A percentile compares a stretch with the other conserved stretches of the same genome.
Evolutionary conservation across 2,113 vertebrate genomes (phyloP).

Genomic region (Crotophaga sulcirostris): DNA sequence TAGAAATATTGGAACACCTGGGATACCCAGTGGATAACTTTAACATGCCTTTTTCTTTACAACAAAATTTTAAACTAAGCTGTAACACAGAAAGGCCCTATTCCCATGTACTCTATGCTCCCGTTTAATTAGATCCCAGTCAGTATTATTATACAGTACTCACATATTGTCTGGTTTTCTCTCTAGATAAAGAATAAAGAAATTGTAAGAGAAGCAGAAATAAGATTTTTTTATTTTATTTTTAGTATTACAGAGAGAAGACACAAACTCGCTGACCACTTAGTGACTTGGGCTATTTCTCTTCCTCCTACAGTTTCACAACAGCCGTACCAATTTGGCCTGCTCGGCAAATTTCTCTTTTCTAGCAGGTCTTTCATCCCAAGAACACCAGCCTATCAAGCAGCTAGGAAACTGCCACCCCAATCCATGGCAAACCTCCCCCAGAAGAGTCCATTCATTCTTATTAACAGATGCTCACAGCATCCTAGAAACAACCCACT

Average conservation of each 20-base stretch:
- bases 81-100: not conserved
- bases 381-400: not conserved
- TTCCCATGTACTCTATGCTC: not conserved
- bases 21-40: not conserved
- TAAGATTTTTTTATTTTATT: not conserved
- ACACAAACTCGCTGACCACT: not conserved
- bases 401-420: not conserved
- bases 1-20: not conserved
- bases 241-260: not conserved
- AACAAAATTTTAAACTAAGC: not conserved
- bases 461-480: not conserved
- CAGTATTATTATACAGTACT: not conserved
- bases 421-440: not conserved
- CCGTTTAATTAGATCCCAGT: not conserved
- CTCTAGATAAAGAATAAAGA: not conserved
- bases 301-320: not conserved
- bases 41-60: not conserved
- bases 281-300: not conserved
- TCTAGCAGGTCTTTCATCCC: not conserved
- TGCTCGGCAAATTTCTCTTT: not conserved
- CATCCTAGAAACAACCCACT: not conserved
- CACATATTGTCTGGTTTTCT: not conserved
- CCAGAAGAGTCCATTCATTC: not conserved
- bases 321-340: not conserved
- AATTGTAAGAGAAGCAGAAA: not conserved